phyloP scores from a whole-genome alignment of 1,140 invertebrate species.

The roundworm (Caenorhabditis elegans) region DNA sequence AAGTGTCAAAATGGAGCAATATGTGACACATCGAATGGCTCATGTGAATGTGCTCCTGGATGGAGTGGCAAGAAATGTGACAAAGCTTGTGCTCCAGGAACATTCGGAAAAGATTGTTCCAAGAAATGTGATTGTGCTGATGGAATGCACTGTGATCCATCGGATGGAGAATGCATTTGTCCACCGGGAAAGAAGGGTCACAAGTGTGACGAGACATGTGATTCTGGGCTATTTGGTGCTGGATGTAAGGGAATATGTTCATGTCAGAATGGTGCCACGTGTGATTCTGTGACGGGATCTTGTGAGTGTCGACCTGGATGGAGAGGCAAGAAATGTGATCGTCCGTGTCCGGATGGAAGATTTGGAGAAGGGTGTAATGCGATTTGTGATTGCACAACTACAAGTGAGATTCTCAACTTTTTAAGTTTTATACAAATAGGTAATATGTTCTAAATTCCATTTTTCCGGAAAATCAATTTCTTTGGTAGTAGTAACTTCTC shows the following conservation, averaged over 20 bases:
- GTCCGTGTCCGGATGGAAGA: slow-evolving; percentile 73
- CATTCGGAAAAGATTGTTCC: slow-evolving; percentile 58
- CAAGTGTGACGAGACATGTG: slow-evolving; percentile 73
- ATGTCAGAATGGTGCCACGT: slow-evolving; percentile 87
- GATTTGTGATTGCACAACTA: slow-evolving; percentile 53
- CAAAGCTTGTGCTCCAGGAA: neutral
- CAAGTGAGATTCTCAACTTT: slow-evolving; percentile 20
- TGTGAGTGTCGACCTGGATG: slow-evolving; percentile 81
- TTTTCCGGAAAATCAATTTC: no score
- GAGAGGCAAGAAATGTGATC: slow-evolving; percentile 74
- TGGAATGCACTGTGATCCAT: slow-evolving; percentile 76
- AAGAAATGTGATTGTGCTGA: slow-evolving; percentile 66
- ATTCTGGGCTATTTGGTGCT: slow-evolving; percentile 74
- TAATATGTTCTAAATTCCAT: no score
- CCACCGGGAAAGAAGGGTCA: slow-evolving; percentile 80
- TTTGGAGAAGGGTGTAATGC: slow-evolving; percentile 56
- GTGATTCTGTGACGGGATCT: slow-evolving; percentile 77
- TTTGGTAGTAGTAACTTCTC: no score
- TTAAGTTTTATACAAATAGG: no score
- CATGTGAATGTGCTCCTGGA: slow-evolving; percentile 83
- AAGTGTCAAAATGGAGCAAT: slow-evolving; percentile 62
- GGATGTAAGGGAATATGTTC: slow-evolving; percentile 81
- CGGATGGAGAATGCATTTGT: slow-evolving; percentile 83
- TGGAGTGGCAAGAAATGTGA: slow-evolving; percentile 80
- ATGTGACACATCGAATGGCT: slow-evolving; percentile 84